Evolutionary conservation across 1,140 invertebrate genomes (phyloP), one percentile per base, ranked within the genome.

Genomic region (Gryllus bimaculatus): DNA sequence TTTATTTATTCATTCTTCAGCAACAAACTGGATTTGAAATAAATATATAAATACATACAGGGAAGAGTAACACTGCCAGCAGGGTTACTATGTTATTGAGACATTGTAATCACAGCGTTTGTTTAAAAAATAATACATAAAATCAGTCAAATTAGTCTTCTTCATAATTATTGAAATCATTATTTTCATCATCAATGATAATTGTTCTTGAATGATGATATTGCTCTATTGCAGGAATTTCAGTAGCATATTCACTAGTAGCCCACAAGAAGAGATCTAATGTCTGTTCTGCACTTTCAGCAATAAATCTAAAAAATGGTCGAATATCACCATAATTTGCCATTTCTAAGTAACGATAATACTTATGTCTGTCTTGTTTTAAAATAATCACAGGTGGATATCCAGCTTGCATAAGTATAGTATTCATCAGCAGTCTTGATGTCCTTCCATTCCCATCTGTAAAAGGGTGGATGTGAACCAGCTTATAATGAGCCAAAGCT

Each of bases 361-460:
- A 95, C 74, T 92, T 89, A 80, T 92, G 91, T 82, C 95, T 89
- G 82, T 98, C 94, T 83, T 97, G 94, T 82, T 98, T 97, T 78
- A 94, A 90, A 78, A 99, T 95, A 77, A 98, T 98, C 8, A 98
- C 95, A 0, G 97, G 96, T 7, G 97, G 97, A 87, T 95, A 99
- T 0, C 97, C 97, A n/a, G 95, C 94, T 86, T 96, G 94, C 94
- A 99, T 98, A n/a, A 99, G 88, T 80, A 99, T 93, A 80, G 97
- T 90, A 85, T 99, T 99, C 97, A 99, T 99, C 0, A 99, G 87
- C 10, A 99, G 88, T 73, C 97, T 87, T 6, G 96, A 96, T 0
- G 97, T 99, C 83, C 98, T 89, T 0, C 97, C 98, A 85, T 99
- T 99, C 48, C 97, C 97, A 86, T 97, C 95, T 0, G 91, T 90